phyloP scores from a whole-genome alignment of 2,113 vertebrate genomes.

The Physeter macrocephalus region DNA sequence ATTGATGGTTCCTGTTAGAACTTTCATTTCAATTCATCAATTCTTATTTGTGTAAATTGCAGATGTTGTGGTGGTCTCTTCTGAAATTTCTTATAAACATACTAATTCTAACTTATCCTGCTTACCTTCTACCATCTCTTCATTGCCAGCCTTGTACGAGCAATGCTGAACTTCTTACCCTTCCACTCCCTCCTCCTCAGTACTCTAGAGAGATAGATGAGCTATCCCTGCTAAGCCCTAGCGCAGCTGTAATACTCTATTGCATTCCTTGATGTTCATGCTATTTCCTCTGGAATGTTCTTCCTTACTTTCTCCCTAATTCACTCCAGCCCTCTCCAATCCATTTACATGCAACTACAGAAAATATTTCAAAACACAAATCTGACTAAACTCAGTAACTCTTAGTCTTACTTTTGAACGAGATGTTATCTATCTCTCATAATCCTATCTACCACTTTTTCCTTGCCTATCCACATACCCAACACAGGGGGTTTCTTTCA shows the following conservation, averaged over 20 bases:
- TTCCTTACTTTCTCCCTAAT: conserved; percentile 1
- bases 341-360: neutral
- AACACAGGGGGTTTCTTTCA: neutral
- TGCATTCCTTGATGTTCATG: neutral
- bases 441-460: neutral
- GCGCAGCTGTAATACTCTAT: neutral
- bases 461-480: neutral
- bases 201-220: neutral
- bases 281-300: neutral
- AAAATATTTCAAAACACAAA: conserved; percentile 17
- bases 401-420: neutral
- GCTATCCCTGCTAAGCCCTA: neutral
- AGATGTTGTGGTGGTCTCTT: neutral
- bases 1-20: neutral
- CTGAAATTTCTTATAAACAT: neutral
- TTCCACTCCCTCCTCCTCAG: neutral
- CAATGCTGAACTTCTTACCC: neutral
- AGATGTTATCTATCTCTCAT: neutral
- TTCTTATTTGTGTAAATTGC: neutral
- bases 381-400: neutral
- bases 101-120: neutral
- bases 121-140: neutral
- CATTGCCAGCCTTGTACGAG: neutral
- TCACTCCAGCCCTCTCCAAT: neutral
- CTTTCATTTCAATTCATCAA: neutral